Evolutionary conservation across 23 tunicate species (phyloP).

Genomic region (Trididemnum clinides): DNA sequence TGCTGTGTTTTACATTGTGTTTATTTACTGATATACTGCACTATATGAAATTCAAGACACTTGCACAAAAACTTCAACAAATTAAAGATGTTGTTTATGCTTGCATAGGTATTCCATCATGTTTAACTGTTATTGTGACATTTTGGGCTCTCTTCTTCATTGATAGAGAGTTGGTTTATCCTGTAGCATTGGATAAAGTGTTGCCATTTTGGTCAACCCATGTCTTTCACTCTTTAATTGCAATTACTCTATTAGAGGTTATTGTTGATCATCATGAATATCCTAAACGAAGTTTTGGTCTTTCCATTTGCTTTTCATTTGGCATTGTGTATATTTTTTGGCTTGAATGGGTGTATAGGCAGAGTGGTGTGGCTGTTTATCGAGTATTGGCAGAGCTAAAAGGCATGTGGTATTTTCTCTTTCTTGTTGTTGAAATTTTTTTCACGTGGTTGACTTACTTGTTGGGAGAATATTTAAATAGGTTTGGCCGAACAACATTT

Average conservation of each 20-base stretch:
- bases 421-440: neutral
- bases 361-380: conserved; percentile 9
- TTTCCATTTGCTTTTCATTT: neutral
- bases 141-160: conserved; percentile 43
- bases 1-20: conserved; percentile 34
- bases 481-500: too few species aligned
- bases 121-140: conserved; percentile 33
- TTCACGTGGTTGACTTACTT: conserved; percentile 21
- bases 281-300: conserved; percentile 19
- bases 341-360: conserved; percentile 8
- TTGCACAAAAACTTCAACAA: neutral
- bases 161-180: conserved; percentile 54
- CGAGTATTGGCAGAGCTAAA: conserved; percentile 1
- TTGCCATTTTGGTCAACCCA: conserved; percentile 47
- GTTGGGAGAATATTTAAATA: conserved; percentile 27
- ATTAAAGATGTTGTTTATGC: conserved; percentile 24
- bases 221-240: conserved; percentile 26
- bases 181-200: conserved; percentile 24
- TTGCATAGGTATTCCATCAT: conserved; percentile 23
- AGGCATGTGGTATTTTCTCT: conserved; percentile 13
- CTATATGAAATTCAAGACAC: neutral
- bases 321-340: conserved; percentile 4
- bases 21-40: conserved; percentile 15
- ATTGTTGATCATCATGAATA: conserved; percentile 6
- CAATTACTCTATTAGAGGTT: conserved; percentile 3